These are phyloP conservation scores for Gymnothorax javanicus DNA, from an alignment of 2,797 vertebrate genomes.

Conservation along the genomic window DNA sequence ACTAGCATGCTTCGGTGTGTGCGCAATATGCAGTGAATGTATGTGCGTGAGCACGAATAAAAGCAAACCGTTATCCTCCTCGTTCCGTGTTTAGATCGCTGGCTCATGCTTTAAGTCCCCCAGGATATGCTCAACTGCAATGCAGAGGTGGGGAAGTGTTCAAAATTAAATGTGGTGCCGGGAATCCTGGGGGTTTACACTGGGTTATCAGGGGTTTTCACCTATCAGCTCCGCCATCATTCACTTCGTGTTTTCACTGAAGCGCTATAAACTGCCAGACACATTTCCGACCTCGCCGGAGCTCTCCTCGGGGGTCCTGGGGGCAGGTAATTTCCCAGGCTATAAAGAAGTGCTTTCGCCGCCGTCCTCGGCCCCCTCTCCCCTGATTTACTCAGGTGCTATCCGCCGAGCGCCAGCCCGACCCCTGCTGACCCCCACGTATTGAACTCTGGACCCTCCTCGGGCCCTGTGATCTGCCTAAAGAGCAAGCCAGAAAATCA, in stretches of 20 bases:
- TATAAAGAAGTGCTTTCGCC: conserved; percentile 44
- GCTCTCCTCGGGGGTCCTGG: conserved; percentile 44
- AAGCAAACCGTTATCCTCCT: conserved; percentile 3
- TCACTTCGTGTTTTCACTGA: conserved; percentile 44
- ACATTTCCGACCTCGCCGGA: conserved; percentile 39
- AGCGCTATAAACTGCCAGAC: conserved; percentile 55
- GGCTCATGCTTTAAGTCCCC: conserved; percentile 29
- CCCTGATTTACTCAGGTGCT: conserved; percentile 37
- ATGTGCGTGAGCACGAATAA: neutral
- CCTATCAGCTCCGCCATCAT: conserved; percentile 50
- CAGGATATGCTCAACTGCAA: conserved; percentile 23
- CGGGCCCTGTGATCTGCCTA: conserved; percentile 4
- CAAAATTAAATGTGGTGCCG: conserved; percentile 48
- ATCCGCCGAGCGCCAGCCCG: conserved; percentile 30
- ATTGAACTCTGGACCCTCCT: conserved; percentile 20
- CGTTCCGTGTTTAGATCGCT: neutral
- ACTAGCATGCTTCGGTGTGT: neutral
- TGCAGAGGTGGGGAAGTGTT: conserved; percentile 33
- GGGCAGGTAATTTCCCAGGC: conserved; percentile 45
- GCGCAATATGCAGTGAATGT: neutral
- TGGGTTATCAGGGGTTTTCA: conserved; percentile 50
- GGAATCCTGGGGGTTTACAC: conserved; percentile 48
- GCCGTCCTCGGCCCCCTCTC: conserved; percentile 29
- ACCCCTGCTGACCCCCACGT: conserved; percentile 26
- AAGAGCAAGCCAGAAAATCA: neutral